A percentile compares a stretch with the other conserved stretches of the same genome.
These are phyloP conservation scores for Eretmocerus hayati DNA, from an alignment of 2,888 invertebrate species.

Conservation along the genomic window DNA sequence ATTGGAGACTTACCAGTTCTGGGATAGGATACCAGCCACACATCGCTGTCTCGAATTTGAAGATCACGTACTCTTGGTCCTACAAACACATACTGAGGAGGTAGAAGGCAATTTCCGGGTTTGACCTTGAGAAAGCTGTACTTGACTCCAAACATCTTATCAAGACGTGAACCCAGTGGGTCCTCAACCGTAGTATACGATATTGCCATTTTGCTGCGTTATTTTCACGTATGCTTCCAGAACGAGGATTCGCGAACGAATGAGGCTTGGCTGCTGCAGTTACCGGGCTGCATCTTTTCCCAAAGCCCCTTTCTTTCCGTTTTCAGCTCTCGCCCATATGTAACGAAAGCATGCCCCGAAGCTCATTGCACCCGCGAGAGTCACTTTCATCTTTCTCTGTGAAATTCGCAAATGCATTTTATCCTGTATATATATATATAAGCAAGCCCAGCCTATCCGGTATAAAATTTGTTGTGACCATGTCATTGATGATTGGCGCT, in stretches of 20 bases:
- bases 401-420: too few species aligned
- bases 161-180: conserved; percentile 55
- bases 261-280: too few species aligned
- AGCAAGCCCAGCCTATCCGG: too few species aligned
- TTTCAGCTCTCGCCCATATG: too few species aligned
- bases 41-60: conserved; percentile 66
- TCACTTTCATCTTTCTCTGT: too few species aligned
- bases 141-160: conserved; percentile 61
- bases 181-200: conserved; percentile 56
- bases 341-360: too few species aligned
- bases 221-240: neutral
- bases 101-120: conserved; percentile 65
- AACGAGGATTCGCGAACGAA: neutral
- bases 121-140: conserved; percentile 66
- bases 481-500: too few species aligned
- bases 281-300: conserved; percentile 15
- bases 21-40: conserved; percentile 84
- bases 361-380: too few species aligned
- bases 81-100: conserved; percentile 61
- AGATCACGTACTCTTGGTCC: conserved; percentile 66
- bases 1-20: conserved; percentile 62
- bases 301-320: too few species aligned
- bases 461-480: too few species aligned
- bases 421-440: too few species aligned
- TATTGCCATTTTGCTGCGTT: conserved; percentile 13